These are phyloP conservation scores for Petaurus breviceps DNA, from an alignment of 2,113 vertebrate genomes.

Conservation along the genomic window DNA sequence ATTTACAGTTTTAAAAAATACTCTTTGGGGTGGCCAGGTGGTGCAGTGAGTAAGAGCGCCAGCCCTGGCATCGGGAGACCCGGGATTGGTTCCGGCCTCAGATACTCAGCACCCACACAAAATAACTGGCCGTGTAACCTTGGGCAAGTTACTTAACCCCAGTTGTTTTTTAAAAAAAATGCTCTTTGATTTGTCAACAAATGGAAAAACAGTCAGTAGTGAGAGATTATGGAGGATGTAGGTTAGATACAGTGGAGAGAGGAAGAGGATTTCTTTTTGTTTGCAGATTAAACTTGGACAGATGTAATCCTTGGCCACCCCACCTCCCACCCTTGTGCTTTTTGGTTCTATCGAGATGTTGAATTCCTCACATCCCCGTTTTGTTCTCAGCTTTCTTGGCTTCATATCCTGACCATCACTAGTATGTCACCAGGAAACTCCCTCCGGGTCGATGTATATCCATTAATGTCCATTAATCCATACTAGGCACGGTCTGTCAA, in stretches of 20 bases:
- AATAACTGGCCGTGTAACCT: too few species aligned
- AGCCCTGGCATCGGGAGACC: too few species aligned
- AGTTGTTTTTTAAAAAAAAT: too few species aligned
- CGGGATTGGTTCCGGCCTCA: too few species aligned
- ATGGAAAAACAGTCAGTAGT: not conserved
- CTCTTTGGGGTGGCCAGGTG: too few species aligned
- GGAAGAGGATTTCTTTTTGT: too few species aligned
- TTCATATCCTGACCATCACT: not conserved
- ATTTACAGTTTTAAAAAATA: constrained; percentile 11
- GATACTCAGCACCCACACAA: too few species aligned
- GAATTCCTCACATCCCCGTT: not conserved
- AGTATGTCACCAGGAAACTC: not conserved
- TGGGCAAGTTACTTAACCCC: too few species aligned
- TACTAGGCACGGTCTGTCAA: not conserved
- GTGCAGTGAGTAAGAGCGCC: too few species aligned
- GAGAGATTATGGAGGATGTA: not conserved
- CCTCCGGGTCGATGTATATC: not conserved
- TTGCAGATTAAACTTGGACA: not conserved
- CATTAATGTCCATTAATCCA: not conserved
- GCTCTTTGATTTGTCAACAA: not conserved
- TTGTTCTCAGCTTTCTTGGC: not conserved
- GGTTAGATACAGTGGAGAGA: not conserved
- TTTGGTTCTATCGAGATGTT: not conserved
- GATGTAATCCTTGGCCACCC: not conserved
- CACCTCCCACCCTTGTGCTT: not conserved